Base-by-base conservation (phyloP, 2,113 vertebrate species). In the Sturnus vulgaris region DNA sequence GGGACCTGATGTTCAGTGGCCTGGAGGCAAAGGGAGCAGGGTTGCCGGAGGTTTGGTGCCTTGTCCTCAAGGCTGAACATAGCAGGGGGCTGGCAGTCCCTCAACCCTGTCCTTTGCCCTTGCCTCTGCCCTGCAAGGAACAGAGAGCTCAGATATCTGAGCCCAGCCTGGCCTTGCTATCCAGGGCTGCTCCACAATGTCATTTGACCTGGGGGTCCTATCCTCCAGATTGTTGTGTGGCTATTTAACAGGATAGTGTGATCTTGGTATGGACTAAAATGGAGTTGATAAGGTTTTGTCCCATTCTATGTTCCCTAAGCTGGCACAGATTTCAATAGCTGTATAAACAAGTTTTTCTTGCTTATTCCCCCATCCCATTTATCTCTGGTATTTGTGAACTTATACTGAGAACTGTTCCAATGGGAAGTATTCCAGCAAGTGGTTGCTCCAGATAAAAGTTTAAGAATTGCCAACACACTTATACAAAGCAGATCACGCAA, bases 261-360 rank as follows among this genome's bases (percentile, higher is more conserved):
- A 49, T 63, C 52, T 31, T 53, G 20, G 10, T 65, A 23, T 0
- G 4, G 60, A 71, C 53, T 70, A 56, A 94, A 92, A 86, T 57
- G 71, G 64, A 64, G 10, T 9, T 83, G 28, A 30, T 90, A 89
- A 86, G 13, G 12, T 56, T 83, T 82, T 75, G 60, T 73, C 56
- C 60, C 63, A 7, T 56, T 87, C 75, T 49, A 12, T 0, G 0
- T 81, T 92, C 39, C 52, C 39, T 81, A 91, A 73, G 37, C 82
- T 93, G 82, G 92, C 86, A 91, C 1, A 1, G 76, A 52, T 83
- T 61, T 92, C 8, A 3, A 63, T 78, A 83, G 76, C 85, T 88
- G 75, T 78, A 90, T 80, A 94, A 96, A 96, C 90, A 90, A 94
- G 92, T 77, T 85, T 78, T 83, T 95, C 94, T 93, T 88, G 88